Base-by-base conservation (phyloP, 1,140 invertebrate species). In the Orchestia grillus region DNA sequence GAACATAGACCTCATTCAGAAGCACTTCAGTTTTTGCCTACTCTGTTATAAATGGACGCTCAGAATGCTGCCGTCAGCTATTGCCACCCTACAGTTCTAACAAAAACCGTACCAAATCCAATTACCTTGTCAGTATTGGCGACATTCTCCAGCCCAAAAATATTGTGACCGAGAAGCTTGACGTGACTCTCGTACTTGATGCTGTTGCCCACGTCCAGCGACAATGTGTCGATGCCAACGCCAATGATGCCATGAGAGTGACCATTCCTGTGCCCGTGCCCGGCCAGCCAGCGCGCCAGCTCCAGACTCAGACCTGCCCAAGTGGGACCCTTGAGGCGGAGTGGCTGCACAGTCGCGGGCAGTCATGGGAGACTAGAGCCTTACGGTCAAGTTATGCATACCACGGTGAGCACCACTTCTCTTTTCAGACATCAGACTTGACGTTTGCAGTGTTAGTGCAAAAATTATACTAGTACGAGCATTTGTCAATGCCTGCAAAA, bases 221-320 rank as follows among this genome's bases (percentile, higher is more conserved):
- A 98, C 0, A 98, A 97, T 0, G 98, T 98, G 97, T 98, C 98
- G 0, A 98, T 97, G 0, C 98, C 98, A 0, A 98, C 97, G 0
- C 98, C 98, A 87, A 98, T 97, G 77, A 98, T 47, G 41, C 96
- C 96, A 77, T 28, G 77, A 15, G 40, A 0, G 42, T 96, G 96
- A 0, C 95, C 57, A 42, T 96, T 44, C 0, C 41, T 97, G 95
- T 98, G 97, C 42, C 97, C 97, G 45, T 98, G 97, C 23, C 98
- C 97, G 0, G 97, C 97, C 95, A 98, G 97, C 97, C 98, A 98
- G 95, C 97, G 97, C 0, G 98, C 98, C 43, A 98, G 98, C 45
- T 98, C 97, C 96, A 97, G 97, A 95, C 97, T 97, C 40, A 98
- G 97, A 77, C 98, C 98, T 97, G 97, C 96, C 97, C 97, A 97